Evolutionary conservation across 2,797 vertebrate species (phyloP), one percentile per base, ranked within the genome.

Genomic region (Falco concolor): DNA sequence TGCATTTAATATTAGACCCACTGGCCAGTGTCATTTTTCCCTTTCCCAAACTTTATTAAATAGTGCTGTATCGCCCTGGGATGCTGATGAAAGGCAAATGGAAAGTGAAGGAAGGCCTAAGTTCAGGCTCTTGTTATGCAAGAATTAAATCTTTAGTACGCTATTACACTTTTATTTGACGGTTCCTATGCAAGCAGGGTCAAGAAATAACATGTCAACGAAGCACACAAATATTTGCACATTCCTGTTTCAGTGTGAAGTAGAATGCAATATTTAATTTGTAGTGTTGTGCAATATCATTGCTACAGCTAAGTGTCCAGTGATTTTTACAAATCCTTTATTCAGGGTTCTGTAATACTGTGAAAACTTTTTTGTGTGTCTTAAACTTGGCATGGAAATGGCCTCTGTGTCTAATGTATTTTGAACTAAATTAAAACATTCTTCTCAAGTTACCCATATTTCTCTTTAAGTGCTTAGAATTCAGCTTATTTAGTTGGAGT

Each of bases 161-260:
- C 30, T n/a, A 1, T 30, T 59, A 1, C 21, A 44, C 54, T 61
- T 63, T 65, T 59, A 16, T 53, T 91, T 24, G 47, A 13, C 10
- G n/a, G 86, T 25, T 59, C 36, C 30, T 69, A 3, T 7, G 30
- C 63, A 57, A 27, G 36, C 63, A 44, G 49, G 40, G 54, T 87
- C 81, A 72, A 53, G 79, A 89, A 92, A 9, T 56, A 77, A 54
- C 53, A 27, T 21, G 67, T 56, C 65, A 40, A 50, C 5, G 76
- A 95, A 75, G 17, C 68, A 7, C 57, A 59, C 63, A 85, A 69
- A 82, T 95, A 87, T 91, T 94, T 94, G 70, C 64, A 50, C 10
- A 7, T 69, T 90, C 52, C 57, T 69, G 27, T 53, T 84, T 10
- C 2, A 21, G 70, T 82, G 79, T 91, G 90, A 93, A 87, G 90